Percentiles rank a stretch among this genome's conserved stretches.
phyloP scores from a whole-genome alignment of 2,888 invertebrate genomes.

The Abrostola tripartita region DNA sequence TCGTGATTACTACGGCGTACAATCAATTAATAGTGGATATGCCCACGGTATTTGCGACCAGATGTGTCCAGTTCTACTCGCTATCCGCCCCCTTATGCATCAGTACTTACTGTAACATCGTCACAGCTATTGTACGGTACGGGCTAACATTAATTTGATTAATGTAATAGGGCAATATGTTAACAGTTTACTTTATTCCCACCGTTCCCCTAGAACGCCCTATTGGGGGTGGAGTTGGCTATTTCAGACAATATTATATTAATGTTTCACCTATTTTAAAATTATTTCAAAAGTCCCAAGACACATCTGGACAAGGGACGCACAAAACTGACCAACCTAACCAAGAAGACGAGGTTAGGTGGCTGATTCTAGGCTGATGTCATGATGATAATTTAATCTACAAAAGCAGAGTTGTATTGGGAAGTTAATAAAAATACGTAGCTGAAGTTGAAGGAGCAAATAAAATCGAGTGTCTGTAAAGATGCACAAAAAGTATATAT shows the following conservation, averaged over 20 bases:
- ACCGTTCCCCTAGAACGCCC: slow-evolving; percentile 2
- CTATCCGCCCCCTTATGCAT: slow-evolving; percentile 28
- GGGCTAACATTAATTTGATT: slow-evolving; percentile 31
- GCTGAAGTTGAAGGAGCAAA: neutral
- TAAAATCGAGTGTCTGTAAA: neutral
- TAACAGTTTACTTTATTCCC: slow-evolving; percentile 19
- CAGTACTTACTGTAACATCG: slow-evolving; percentile 18
- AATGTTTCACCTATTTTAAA: too few relatives aligned
- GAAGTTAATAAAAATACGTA: too few relatives aligned
- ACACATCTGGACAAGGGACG: too few relatives aligned
- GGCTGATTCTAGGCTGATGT: too few relatives aligned
- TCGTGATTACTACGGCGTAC: too few relatives aligned
- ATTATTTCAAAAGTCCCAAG: too few relatives aligned
- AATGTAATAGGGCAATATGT: slow-evolving; percentile 16
- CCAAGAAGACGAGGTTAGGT: too few relatives aligned
- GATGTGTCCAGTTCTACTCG: slow-evolving; percentile 21
- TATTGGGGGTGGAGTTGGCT: neutral
- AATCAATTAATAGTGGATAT: neutral
- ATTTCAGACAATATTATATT: neutral
- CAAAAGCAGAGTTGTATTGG: too few relatives aligned
- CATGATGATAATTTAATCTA: too few relatives aligned
- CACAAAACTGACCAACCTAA: too few relatives aligned
- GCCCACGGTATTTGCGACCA: slow-evolving; percentile 14
- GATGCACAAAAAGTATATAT: neutral
- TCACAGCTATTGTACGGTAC: slow-evolving; percentile 29